phyloP scores from a whole-genome alignment of 2,888 invertebrate species.

The Lepidocyrtoides sp. region DNA sequence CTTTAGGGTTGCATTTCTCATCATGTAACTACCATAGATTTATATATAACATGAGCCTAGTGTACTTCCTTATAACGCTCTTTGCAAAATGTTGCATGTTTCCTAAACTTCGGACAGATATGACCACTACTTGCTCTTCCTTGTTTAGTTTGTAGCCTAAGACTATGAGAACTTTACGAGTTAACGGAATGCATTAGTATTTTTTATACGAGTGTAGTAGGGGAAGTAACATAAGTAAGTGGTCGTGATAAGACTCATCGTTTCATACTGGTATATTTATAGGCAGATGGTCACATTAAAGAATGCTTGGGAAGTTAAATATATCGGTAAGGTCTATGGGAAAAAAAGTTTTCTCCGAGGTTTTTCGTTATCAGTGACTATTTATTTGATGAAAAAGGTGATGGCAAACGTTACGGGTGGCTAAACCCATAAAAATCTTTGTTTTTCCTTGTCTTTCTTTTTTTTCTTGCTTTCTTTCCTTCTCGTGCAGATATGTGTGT shows the following conservation, averaged over 20 bases:
- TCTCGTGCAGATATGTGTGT: not conserved
- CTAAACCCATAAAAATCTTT: constrained; percentile 80
- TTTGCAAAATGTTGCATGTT: constrained; percentile 23
- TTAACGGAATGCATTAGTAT: constrained; percentile 12
- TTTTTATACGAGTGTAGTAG: not conserved
- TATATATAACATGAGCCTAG: not conserved
- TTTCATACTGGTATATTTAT: constrained; percentile 7
- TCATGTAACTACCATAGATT: not conserved
- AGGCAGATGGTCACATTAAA: constrained; percentile 58
- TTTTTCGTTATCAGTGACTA: constrained; percentile 66
- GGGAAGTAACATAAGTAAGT: not conserved
- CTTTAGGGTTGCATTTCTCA: constrained; percentile 15
- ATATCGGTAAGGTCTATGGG: constrained; percentile 44
- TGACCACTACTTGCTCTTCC: constrained; percentile 61
- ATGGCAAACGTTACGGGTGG: constrained; percentile 71
- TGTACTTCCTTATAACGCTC: not conserved
- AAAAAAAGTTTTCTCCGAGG: constrained; percentile 60
- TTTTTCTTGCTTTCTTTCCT: constrained; percentile 9
- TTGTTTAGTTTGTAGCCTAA: not conserved
- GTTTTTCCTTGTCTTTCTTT: constrained; percentile 64
- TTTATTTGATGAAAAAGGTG: constrained; percentile 77
- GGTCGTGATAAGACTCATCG: constrained; percentile 42
- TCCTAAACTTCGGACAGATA: constrained; percentile 52
- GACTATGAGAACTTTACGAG: constrained; percentile 23
- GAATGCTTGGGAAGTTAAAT: constrained; percentile 18